Evolutionary conservation across 2,113 vertebrate species (phyloP).

Genomic region (Apodemus sylvaticus): DNA sequence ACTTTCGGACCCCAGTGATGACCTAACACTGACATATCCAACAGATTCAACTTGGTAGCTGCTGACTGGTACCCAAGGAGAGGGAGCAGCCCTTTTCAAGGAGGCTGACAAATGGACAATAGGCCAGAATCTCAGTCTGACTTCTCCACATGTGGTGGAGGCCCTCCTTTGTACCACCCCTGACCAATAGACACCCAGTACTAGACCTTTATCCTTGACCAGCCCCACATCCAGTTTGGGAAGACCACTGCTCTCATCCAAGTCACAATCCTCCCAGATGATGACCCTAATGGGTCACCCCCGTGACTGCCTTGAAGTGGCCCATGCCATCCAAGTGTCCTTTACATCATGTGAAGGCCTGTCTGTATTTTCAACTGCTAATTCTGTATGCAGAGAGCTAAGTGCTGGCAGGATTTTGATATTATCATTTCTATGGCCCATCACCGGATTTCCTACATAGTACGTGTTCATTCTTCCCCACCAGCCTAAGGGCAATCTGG

Average conservation of each 20-base stretch:
- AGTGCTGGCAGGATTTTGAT: no score
- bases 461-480: no score
- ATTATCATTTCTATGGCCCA: no score
- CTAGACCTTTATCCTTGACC: not conserved
- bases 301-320: not conserved
- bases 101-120: not conserved
- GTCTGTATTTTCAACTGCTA: no score
- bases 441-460: no score
- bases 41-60: not conserved
- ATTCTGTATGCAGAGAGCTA: no score
- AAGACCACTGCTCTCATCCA: not conserved
- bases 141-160: not conserved
- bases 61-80: not conserved
- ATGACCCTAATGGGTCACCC: not conserved
- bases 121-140: not conserved
- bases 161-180: not conserved
- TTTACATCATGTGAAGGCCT: no score
- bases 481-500: no score
- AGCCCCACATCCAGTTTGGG: not conserved
- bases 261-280: not conserved
- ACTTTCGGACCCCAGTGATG: not conserved
- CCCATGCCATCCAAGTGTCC: not conserved
- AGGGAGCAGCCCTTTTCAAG: not conserved
- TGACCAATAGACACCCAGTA: not conserved
- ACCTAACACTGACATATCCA: not conserved